phyloP scores from a whole-genome alignment of 2,797 vertebrate genomes.

The Gallinago stenura region DNA sequence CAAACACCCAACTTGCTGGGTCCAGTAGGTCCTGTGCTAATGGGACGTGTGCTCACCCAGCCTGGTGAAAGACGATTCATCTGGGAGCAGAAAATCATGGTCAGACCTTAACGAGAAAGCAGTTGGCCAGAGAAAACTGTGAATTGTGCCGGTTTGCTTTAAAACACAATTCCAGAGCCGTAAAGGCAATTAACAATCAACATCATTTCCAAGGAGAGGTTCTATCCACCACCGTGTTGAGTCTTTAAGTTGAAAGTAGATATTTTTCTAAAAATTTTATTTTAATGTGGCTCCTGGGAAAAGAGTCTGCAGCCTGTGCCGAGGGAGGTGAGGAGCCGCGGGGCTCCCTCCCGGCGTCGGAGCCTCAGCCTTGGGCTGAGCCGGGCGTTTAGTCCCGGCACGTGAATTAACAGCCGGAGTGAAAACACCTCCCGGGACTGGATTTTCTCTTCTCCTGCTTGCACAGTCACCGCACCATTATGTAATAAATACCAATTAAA shows the following conservation, averaged over 20 bases:
- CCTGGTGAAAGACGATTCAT: not conserved
- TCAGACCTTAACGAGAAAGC: not conserved
- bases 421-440: not conserved
- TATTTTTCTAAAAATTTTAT: not conserved
- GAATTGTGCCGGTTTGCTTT: not conserved
- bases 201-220: not conserved
- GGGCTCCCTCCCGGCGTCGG: not conserved
- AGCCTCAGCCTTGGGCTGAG: not conserved
- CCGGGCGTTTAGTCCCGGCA: not conserved
- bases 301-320: not conserved
- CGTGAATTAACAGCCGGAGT: not conserved
- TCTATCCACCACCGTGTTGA: not conserved
- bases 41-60: not conserved
- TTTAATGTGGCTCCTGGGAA: not conserved
- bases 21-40: rapidly evolving
- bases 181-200: not conserved
- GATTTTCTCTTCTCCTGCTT: not conserved
- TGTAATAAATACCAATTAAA: not conserved
- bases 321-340: not conserved
- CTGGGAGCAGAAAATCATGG: not conserved
- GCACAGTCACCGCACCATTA: not conserved
- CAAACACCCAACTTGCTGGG: not conserved
- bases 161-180: not conserved
- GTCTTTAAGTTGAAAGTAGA: not conserved
- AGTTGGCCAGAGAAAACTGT: not conserved